Evolutionary conservation across 64 coral and sea anemone genomes (phyloP), one percentile per base, ranked within the genome.

Genomic region (Actinia equina): DNA sequence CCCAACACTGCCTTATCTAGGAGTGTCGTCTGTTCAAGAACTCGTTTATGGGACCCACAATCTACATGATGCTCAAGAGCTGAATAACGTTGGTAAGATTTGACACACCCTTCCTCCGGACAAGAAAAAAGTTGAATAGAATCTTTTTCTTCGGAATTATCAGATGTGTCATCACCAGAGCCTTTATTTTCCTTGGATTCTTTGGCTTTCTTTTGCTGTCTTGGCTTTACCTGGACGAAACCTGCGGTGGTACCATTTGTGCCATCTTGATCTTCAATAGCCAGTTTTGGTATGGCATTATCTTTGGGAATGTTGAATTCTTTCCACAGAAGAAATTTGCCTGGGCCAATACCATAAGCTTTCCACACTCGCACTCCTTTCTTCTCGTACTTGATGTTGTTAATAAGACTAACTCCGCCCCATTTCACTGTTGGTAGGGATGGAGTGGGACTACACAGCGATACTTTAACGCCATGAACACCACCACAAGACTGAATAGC

Each of bases 401-500:
- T 89, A 27, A 89, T 52, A 51, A 83, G n/a, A 42, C 79, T 89
- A 17, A 89, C 53, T n/a, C 88, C 88, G 0, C 60, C 25, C 88
- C 81, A 89, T 44, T 89, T 89, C 13, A 84, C 52, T 26, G 20
- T 10, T 22, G 49, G 23, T 20, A 45, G 14, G 81, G 59, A 71
- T 52, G 30, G 54, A 18, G 22, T 5, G 25, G 76, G 30, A 20
- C 26, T 59, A 16, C 86, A 88, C 19, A 80, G 77, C 41, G 86
- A 55, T 46, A 88, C 87, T 4, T 56, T 57, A 57, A 88, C 87
- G 30, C 76, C 87, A 80, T 43, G 52, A 88, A 88, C 76, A 80
- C 87, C 87, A 13, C 87, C 87, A 44, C 54, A 80, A 79, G 87
- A 90, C 15, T 89, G 19, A 57, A 89, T 89, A 63, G 88, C 88